Evolutionary conservation across 2,888 invertebrate species (phyloP).

Genomic region (Torymus texanus): DNA sequence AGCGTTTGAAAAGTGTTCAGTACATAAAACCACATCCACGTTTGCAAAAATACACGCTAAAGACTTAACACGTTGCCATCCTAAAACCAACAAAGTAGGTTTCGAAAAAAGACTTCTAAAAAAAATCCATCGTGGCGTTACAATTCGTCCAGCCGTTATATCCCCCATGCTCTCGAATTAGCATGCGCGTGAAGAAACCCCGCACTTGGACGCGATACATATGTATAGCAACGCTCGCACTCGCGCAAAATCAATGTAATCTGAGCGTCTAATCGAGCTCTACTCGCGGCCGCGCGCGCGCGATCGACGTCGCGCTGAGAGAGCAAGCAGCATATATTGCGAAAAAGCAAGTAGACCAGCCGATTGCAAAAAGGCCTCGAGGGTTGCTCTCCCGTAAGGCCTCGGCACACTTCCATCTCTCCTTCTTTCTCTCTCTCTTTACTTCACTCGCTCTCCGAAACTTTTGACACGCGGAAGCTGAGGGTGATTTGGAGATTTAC

Average conservation of each 20-base stretch:
- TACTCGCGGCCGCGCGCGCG: conserved; percentile 1
- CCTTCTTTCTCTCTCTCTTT: not conserved
- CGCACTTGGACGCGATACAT: conserved; percentile 11
- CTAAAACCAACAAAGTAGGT: too few relatives aligned
- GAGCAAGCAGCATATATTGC: conserved; percentile 15
- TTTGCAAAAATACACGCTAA: too few relatives aligned
- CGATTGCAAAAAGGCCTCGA: conserved; percentile 36
- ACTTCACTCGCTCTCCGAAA: not conserved
- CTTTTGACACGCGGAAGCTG: conserved; percentile 35
- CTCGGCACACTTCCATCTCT: conserved; percentile 4
- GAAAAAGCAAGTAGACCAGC: not conserved
- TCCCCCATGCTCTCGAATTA: conserved; percentile 33
- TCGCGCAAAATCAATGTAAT: conserved; percentile 46
- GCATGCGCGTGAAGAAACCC: conserved; percentile 48
- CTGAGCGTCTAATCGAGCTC: conserved; percentile 24
- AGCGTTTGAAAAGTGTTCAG: too few relatives aligned
- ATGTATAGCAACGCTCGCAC: conserved; percentile 1
- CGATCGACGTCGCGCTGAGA: conserved; percentile 26
- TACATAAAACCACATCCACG: too few relatives aligned
- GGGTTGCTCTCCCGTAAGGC: conserved; percentile 8
- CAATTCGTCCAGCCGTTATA: conserved; percentile 9
- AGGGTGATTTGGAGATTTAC: too few relatives aligned
- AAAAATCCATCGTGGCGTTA: not conserved
- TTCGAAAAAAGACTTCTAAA: not conserved
- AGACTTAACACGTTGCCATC: too few relatives aligned